Percentiles rank a stretch among this genome's conserved stretches.
Evolutionary conservation across 2,113 vertebrate species (phyloP).

Genomic region (Electrona antarctica): DNA sequence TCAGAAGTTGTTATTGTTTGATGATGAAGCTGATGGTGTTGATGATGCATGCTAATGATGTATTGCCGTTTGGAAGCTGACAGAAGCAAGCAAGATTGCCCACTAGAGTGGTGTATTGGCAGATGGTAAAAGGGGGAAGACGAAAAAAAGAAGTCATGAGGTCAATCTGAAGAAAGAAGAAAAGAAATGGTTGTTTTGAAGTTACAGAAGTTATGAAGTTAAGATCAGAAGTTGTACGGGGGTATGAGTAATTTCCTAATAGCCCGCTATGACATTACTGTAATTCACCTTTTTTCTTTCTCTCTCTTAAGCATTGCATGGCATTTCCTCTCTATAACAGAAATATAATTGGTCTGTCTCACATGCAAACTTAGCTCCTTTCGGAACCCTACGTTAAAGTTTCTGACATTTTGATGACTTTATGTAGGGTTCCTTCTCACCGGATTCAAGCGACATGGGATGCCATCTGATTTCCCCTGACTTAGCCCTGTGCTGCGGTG

Average conservation of each 20-base stretch:
- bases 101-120: slow-evolving; percentile 96
- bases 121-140: slow-evolving; percentile 95
- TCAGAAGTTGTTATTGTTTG: slow-evolving; percentile 94
- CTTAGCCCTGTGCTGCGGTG: too few species aligned
- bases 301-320: slow-evolving; percentile 70
- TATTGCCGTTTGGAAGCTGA: slow-evolving; percentile 79
- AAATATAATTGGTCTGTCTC: slow-evolving; percentile 49
- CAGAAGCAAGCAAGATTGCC: slow-evolving; percentile 85
- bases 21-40: slow-evolving; percentile 97
- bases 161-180: slow-evolving; percentile 81
- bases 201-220: slow-evolving; percentile 86
- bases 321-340: slow-evolving; percentile 46
- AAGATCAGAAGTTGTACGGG: slow-evolving; percentile 72
- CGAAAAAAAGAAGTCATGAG: slow-evolving; percentile 92
- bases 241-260: slow-evolving; percentile 74
- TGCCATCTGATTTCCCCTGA: too few species aligned
- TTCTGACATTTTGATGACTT: too few species aligned
- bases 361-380: too few species aligned
- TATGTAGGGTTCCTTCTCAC: too few species aligned
- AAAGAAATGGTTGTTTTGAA: slow-evolving; percentile 90
- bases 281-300: slow-evolving; percentile 68
- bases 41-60: slow-evolving; percentile 99
- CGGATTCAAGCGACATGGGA: too few species aligned
- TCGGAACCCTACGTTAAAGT: too few species aligned
- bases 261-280: slow-evolving; percentile 85